These are phyloP conservation scores for Gasterosteus aculeatus DNA, from an alignment of 2,113 vertebrate species.

Conservation along the genomic window DNA sequence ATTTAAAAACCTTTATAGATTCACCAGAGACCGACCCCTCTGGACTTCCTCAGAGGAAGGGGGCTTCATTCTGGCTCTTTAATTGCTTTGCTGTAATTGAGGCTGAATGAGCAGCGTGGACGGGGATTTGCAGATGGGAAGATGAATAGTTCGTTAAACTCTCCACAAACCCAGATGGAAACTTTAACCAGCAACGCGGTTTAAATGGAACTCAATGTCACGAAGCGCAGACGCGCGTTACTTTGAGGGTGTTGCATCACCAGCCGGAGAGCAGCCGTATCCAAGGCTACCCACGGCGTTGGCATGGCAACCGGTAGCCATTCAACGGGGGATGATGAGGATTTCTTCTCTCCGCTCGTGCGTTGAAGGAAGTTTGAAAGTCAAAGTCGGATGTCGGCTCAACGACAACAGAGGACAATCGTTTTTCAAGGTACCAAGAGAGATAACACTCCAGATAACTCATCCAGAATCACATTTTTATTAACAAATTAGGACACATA, in stretches of 20 bases:
- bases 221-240: too few species aligned
- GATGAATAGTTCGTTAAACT: conserved; percentile 14
- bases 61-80: conserved; percentile 36
- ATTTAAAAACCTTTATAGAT: not conserved
- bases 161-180: conserved; percentile 30
- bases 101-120: conserved; percentile 26
- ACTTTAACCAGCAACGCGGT: conserved; percentile 14
- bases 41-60: conserved; percentile 41
- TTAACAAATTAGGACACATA: conserved; percentile 4
- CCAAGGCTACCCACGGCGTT: conserved; percentile 32
- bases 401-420: too few species aligned
- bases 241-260: conserved; percentile 13
- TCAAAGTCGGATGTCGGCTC: too few species aligned
- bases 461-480: not conserved
- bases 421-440: not conserved
- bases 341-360: not conserved
- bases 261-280: not conserved
- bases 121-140: conserved; percentile 47
- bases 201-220: not conserved
- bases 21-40: conserved; percentile 13
- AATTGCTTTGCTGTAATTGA: conserved; percentile 66
- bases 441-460: not conserved
- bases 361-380: not conserved
- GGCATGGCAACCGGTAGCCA: conserved; percentile 40
- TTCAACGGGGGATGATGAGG: not conserved